Conservation (phyloP, 2,113 vertebrate genomes). For the Phalacrocorax aristotelis region DNA sequence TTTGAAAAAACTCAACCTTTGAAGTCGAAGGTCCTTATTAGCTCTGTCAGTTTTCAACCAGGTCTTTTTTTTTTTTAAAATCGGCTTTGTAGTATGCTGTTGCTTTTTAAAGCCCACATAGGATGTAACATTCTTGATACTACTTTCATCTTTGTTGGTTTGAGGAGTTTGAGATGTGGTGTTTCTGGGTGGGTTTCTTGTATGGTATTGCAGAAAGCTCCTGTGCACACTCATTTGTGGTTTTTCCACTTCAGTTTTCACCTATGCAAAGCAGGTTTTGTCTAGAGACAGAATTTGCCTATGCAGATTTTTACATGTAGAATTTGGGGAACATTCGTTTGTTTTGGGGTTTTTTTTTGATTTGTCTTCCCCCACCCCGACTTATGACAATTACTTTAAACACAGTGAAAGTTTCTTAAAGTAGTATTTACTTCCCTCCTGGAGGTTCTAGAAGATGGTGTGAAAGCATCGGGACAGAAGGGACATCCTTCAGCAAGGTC, state of each 20-base stretch:
- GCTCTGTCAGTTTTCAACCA: too few species aligned
- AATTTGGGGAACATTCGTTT: neutral
- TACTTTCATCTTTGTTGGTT: neutral
- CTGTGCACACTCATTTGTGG: neutral
- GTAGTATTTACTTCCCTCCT: neutral
- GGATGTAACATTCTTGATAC: neutral
- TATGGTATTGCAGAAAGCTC: neutral
- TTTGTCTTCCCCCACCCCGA: accelerated
- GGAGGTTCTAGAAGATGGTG: neutral
- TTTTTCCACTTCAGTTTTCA: neutral
- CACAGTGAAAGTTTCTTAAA: neutral
- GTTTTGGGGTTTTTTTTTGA: neutral
- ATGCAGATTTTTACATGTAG: neutral
- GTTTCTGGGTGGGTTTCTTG: neutral
- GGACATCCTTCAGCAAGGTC: too few species aligned
- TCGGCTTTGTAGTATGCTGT: neutral
- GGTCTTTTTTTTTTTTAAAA: too few species aligned
- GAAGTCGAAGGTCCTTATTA: too few species aligned
- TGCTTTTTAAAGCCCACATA: neutral
- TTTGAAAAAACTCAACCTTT: too few species aligned
- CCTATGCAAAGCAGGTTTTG: neutral
- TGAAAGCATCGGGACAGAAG: too few species aligned
- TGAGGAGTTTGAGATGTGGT: neutral
- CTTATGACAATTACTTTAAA: neutral
- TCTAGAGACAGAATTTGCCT: neutral